Conservation (phyloP, 2,113 vertebrate species). For the Rhipidura dahli region DNA sequence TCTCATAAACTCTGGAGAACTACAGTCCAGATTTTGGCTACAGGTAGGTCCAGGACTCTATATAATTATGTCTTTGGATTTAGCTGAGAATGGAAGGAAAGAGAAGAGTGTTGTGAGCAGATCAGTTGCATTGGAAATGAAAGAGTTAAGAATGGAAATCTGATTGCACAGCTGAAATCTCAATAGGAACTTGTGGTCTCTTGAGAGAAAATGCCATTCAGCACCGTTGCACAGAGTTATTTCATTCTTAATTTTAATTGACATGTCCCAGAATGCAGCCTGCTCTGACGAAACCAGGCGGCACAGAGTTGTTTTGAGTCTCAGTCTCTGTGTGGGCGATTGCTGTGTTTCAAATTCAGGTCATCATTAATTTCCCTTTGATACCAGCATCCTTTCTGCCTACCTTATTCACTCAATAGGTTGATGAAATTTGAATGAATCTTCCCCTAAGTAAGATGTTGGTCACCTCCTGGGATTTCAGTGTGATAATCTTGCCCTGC, state of each 20-base stretch:
- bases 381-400: not conserved
- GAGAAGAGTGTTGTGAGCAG: not conserved
- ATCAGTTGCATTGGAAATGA: not conserved
- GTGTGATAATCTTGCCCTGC: not conserved
- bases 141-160: slow-evolving; percentile 34
- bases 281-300: not conserved
- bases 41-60: not conserved
- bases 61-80: not conserved
- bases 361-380: not conserved
- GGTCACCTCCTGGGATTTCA: not conserved
- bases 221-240: slow-evolving; percentile 54
- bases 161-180: slow-evolving; percentile 37
- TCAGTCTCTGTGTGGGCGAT: not conserved
- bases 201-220: slow-evolving; percentile 59
- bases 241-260: slow-evolving; percentile 66
- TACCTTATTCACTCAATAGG: not conserved
- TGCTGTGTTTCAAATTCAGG: not conserved
- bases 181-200: slow-evolving; percentile 29
- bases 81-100: not conserved
- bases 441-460: not conserved
- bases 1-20: not conserved
- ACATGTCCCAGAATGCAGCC: slow-evolving; percentile 56
- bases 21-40: not conserved
- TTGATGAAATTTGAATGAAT: slow-evolving; percentile 27
- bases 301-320: not conserved